phyloP scores from a whole-genome alignment of 1,140 invertebrate genomes.

The Cyphomyrmex costatus region DNA sequence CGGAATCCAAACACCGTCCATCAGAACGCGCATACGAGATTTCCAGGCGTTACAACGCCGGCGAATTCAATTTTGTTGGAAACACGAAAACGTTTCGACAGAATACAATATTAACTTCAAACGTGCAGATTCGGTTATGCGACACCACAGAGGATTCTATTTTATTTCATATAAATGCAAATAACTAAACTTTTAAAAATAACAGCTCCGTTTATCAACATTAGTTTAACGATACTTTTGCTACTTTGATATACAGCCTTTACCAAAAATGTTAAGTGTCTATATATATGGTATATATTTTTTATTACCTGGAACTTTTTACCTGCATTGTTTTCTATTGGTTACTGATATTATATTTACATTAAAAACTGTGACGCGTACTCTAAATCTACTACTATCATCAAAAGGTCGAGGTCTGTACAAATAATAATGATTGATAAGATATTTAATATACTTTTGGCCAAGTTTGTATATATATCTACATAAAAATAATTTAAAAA shows the following conservation, averaged over 20 bases:
- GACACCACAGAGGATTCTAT: background rate
- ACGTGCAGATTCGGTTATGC: background rate
- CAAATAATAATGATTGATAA: no score
- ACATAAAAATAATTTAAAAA: background rate
- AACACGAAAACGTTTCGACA: background rate
- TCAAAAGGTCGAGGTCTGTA: no score
- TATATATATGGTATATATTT: no score
- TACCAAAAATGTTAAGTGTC: no score
- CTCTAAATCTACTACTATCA: no score
- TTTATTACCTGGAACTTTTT: no score
- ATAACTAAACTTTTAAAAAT: background rate
- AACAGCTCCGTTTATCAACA: background rate
- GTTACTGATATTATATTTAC: no score
- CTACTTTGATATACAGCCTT: background rate
- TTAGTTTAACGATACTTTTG: background rate
- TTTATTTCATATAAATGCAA: constrained; percentile 18
- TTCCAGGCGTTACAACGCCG: constrained; percentile 26
- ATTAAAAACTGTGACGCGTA: no score
- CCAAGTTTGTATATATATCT: background rate
- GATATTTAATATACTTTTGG: no score
- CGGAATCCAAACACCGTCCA: constrained; percentile 47
- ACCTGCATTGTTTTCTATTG: no score
- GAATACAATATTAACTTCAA: background rate
- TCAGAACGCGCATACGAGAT: constrained; percentile 25
- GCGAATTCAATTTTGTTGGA: background rate